Percentiles rank a stretch among this genome's conserved stretches.
phyloP scores from a whole-genome alignment of 2,113 vertebrate genomes.

The Andinoacara biseriatus region DNA sequence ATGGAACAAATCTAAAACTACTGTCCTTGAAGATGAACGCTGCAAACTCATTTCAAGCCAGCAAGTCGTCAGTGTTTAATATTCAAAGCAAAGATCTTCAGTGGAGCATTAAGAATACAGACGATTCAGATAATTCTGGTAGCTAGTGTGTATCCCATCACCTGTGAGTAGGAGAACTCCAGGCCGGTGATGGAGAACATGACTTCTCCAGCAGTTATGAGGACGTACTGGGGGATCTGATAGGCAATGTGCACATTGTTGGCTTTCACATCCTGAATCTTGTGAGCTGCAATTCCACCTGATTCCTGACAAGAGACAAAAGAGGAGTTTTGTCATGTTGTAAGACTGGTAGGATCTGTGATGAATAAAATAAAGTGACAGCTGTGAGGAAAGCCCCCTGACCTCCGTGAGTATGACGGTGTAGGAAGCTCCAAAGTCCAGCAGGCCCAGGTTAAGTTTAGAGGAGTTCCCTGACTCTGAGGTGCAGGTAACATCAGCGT shows the following conservation, averaged over 20 bases:
- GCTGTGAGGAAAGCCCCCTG: constrained; percentile 13
- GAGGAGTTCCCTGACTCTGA: constrained; percentile 53
- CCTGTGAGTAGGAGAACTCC: constrained; percentile 99
- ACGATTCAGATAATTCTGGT: neutral
- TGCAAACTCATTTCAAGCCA: neutral
- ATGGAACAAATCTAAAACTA: neutral
- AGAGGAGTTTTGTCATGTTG: neutral
- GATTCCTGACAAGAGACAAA: constrained; percentile 70
- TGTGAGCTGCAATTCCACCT: constrained; percentile 54
- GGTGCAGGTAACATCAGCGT: constrained; percentile 73
- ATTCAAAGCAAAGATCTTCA: neutral
- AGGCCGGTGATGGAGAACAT: constrained; percentile 97
- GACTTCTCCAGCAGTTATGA: constrained; percentile 92
- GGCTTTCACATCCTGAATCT: constrained; percentile 84
- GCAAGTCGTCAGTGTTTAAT: neutral
- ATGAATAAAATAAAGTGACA: neutral
- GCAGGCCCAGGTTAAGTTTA: constrained; percentile 83
- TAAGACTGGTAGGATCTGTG: neutral
- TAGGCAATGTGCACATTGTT: constrained; percentile 90
- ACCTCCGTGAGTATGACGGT: constrained; percentile 85
- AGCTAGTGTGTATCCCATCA: constrained; percentile 28
- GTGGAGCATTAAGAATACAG: neutral
- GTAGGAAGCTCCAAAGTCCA: constrained; percentile 90
- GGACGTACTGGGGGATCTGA: constrained; percentile 93
- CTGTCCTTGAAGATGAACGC: neutral